phyloP scores from a whole-genome alignment of 2,888 invertebrate genomes.

The Drosophila yooni region DNA sequence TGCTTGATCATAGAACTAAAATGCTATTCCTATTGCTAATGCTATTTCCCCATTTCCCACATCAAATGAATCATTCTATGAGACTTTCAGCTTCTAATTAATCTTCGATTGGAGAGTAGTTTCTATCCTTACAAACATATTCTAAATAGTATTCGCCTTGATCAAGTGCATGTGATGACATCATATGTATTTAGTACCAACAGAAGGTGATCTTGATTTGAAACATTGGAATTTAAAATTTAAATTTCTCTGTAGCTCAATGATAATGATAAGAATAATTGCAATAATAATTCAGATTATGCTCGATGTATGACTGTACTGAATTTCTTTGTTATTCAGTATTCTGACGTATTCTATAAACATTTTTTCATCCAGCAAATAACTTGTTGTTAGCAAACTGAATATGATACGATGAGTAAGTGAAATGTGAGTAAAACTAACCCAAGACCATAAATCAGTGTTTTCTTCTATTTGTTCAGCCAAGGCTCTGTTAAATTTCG shows the following conservation, averaged over 20 bases:
- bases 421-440: neutral
- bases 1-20: neutral
- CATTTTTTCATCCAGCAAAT: neutral
- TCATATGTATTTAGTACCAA: neutral
- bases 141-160: neutral
- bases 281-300: neutral
- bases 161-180: neutral
- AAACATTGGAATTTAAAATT: neutral
- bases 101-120: neutral
- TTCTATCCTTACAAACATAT: neutral
- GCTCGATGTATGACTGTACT: neutral
- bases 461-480: neutral
- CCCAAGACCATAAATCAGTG: neutral
- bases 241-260: neutral
- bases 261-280: neutral
- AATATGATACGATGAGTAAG: neutral
- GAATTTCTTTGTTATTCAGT: neutral
- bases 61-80: neutral
- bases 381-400: neutral
- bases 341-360: neutral
- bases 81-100: neutral
- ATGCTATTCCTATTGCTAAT: neutral
- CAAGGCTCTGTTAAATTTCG: neutral
- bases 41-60: neutral
- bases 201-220: neutral